Evolutionary conservation across 2,888 invertebrate species (phyloP).

Genomic region (Caenorhabditis uteleia): DNA sequence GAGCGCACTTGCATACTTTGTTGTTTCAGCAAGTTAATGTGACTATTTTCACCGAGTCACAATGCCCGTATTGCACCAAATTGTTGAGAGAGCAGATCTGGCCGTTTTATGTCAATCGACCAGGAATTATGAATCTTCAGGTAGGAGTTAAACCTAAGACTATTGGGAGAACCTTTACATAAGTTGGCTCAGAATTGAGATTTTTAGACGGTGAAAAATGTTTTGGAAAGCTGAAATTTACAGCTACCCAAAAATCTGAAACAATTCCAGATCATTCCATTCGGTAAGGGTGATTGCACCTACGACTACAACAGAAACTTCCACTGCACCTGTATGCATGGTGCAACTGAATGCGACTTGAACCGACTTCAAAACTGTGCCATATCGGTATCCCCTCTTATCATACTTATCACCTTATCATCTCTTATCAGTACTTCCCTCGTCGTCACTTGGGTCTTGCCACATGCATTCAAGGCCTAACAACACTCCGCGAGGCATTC

Average conservation of each 20-base stretch:
- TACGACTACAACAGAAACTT: slow-evolving; percentile 65
- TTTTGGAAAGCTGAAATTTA: no score
- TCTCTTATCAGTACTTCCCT: slow-evolving; percentile 56
- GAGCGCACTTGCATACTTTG: not conserved
- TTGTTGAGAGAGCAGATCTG: slow-evolving; percentile 67
- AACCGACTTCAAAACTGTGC: slow-evolving; percentile 68
- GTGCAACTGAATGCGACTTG: slow-evolving; percentile 68
- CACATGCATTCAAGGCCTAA: slow-evolving; percentile 66
- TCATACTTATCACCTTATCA: no score
- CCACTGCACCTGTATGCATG: slow-evolving; percentile 68
- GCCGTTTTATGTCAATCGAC: slow-evolving; percentile 67
- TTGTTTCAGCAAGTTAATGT: slow-evolving; percentile 58
- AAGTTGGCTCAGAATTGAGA: not conserved
- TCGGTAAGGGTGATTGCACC: slow-evolving; percentile 68
- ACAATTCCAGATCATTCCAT: slow-evolving; percentile 65
- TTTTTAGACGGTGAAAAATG: not conserved
- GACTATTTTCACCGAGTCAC: slow-evolving; percentile 67
- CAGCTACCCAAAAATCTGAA: no score
- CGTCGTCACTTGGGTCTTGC: slow-evolving; percentile 66
- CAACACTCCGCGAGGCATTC: slow-evolving; percentile 63
- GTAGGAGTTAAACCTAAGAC: slow-evolving; percentile 25
- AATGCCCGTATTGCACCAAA: slow-evolving; percentile 67
- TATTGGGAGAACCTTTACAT: not conserved
- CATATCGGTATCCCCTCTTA: slow-evolving; percentile 65
- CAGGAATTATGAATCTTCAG: slow-evolving; percentile 68